These are phyloP conservation scores for Drosophila emarginata DNA, from an alignment of 2,888 invertebrate genomes.

Conservation along the genomic window DNA sequence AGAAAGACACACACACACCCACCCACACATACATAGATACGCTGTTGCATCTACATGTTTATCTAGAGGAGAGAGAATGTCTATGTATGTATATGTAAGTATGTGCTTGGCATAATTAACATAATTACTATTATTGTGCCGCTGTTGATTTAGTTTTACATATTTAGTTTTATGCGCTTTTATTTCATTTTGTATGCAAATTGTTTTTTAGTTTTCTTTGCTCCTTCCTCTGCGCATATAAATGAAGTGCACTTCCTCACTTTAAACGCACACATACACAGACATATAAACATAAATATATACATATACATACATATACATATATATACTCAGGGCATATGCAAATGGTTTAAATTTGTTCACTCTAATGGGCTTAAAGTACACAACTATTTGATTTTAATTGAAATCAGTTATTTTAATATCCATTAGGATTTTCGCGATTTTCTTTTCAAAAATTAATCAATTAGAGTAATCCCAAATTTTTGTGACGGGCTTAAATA, in stretches of 20 bases:
- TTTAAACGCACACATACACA: background rate
- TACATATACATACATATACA: background rate
- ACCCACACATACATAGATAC: background rate
- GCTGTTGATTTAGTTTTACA: conserved; percentile 73
- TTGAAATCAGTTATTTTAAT: background rate
- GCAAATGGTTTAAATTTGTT: conserved; percentile 2
- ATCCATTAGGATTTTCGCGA: background rate
- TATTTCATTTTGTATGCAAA: conserved; percentile 67
- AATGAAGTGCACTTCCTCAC: conserved; percentile 24
- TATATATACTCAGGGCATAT: background rate
- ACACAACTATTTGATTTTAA: background rate
- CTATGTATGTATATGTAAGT: conserved; percentile 21
- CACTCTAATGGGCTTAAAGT: conserved; percentile 6
- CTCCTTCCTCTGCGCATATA: conserved; percentile 21
- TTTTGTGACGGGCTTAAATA: no score
- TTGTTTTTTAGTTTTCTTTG: conserved; percentile 45
- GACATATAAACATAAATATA: background rate
- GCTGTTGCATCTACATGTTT: conserved; percentile 53
- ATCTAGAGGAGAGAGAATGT: conserved; percentile 23
- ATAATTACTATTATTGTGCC: conserved; percentile 75
- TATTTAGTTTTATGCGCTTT: conserved; percentile 54
- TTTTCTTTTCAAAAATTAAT: background rate
- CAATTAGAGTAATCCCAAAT: background rate
- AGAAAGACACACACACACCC: conserved; percentile 20
- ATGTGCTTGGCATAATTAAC: conserved; percentile 64